These are phyloP conservation scores for Sepioteuthis lessoniana DNA, from an alignment of 2,888 invertebrate genomes.

Conservation along the genomic window DNA sequence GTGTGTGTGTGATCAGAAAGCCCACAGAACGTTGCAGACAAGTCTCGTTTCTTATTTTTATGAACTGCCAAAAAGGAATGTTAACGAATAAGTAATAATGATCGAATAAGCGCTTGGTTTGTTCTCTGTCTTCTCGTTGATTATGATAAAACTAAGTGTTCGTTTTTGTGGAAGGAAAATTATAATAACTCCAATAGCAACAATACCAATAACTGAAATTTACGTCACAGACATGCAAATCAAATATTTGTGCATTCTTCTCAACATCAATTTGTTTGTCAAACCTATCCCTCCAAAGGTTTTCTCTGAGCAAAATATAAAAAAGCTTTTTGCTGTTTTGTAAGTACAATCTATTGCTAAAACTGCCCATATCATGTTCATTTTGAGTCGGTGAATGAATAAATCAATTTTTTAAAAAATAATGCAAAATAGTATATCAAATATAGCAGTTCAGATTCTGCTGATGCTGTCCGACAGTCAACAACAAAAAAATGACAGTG, in stretches of 20 bases:
- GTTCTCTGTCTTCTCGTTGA: neutral
- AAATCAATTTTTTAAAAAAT: no score
- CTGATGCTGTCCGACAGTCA: neutral
- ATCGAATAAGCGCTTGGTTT: neutral
- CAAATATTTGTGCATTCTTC: neutral
- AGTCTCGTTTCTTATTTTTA: neutral
- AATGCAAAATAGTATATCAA: neutral
- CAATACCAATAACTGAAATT: neutral
- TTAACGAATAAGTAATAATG: neutral
- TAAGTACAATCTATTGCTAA: neutral
- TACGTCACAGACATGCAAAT: neutral
- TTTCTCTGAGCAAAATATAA: neutral
- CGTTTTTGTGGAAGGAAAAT: neutral
- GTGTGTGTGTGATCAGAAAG: no score
- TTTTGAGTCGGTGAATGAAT: neutral
- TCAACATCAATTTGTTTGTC: neutral
- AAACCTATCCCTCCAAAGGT: neutral
- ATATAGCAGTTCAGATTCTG: neutral
- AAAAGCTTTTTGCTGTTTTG: neutral
- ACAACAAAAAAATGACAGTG: neutral
- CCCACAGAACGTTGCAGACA: no score
- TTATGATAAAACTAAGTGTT: neutral
- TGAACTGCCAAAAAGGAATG: neutral
- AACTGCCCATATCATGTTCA: neutral
- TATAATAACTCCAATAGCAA: neutral